These are phyloP conservation scores for Anodontia alba DNA, from an alignment of 2,888 invertebrate genomes.

Conservation along the genomic window DNA sequence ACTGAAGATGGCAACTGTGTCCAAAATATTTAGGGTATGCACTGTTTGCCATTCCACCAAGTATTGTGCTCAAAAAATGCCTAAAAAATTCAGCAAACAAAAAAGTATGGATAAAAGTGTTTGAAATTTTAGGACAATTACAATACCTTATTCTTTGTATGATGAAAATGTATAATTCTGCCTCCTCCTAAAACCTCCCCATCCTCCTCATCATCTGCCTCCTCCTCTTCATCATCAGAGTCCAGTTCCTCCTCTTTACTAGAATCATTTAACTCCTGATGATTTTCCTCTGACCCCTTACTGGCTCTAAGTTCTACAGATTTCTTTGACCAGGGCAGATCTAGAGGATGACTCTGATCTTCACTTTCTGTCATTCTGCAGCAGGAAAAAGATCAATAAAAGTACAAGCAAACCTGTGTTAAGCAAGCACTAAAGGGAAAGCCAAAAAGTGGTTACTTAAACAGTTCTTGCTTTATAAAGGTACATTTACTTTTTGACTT, in stretches of 20 bases:
- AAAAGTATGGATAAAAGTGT: too few relatives aligned
- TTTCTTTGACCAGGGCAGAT: neutral
- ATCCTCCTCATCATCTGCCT: slow-evolving; percentile 2
- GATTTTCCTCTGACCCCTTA: neutral
- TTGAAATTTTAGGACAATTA: too few relatives aligned
- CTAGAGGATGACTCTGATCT: neutral
- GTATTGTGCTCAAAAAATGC: too few relatives aligned
- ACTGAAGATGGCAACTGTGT: too few relatives aligned
- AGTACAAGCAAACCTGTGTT: too few relatives aligned
- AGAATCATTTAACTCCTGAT: neutral
- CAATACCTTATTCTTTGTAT: slow-evolving; percentile 22
- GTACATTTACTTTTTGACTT: too few relatives aligned
- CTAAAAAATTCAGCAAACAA: too few relatives aligned
- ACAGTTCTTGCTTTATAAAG: too few relatives aligned
- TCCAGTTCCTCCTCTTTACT: neutral
- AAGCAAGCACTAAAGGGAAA: too few relatives aligned
- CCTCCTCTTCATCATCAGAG: slow-evolving; percentile 35
- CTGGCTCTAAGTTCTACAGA: neutral
- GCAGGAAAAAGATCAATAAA: neutral
- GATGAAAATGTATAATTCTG: slow-evolving; percentile 48
- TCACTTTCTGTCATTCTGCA: neutral
- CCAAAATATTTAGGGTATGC: too few relatives aligned
- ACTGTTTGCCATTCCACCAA: too few relatives aligned
- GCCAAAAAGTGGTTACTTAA: too few relatives aligned
- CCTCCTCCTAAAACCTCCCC: slow-evolving; percentile 38